Percentiles rank a stretch among this genome's conserved stretches.
These are phyloP conservation scores for Adoxophyes honmai DNA, from an alignment of 1,140 invertebrate species.

Conservation along the genomic window DNA sequence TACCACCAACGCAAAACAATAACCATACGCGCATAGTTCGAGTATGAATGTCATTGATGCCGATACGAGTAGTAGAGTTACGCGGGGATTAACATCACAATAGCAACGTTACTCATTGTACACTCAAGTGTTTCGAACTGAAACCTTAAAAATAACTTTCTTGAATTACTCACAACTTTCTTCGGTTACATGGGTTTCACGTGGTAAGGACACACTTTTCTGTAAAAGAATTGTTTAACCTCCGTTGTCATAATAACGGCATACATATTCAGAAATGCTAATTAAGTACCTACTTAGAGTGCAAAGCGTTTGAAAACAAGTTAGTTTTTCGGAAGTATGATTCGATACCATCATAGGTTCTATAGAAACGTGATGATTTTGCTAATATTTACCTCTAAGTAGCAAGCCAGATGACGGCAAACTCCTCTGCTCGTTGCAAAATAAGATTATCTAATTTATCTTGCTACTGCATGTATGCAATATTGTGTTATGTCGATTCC, in stretches of 20 bases:
- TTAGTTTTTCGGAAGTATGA: too few species aligned
- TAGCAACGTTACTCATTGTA: conserved; percentile 3
- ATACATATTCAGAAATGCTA: too few species aligned
- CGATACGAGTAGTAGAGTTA: conserved; percentile 2
- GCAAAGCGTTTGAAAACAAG: too few species aligned
- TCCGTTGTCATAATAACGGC: too few species aligned
- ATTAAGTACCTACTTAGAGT: too few species aligned
- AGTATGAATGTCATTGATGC: conserved; percentile 23
- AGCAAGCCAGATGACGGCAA: too few species aligned
- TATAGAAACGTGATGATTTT: too few species aligned
- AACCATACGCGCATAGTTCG: conserved; percentile 18
- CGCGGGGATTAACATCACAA: conserved; percentile 9
- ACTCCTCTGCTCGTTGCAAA: background rate
- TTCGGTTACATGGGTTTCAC: too few species aligned
- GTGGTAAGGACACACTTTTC: too few species aligned
- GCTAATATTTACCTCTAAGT: too few species aligned
- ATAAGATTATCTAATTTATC: background rate
- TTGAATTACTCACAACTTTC: background rate
- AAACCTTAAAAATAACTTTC: background rate
- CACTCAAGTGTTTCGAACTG: background rate
- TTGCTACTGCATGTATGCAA: background rate
- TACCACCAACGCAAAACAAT: conserved; percentile 28
- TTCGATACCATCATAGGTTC: too few species aligned
- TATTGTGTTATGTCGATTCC: conserved; percentile 3
- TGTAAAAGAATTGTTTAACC: too few species aligned